Evolutionary conservation across 2,888 invertebrate genomes (phyloP), one percentile per base, ranked within the genome.

Genomic region (Corbicula japonica): DNA sequence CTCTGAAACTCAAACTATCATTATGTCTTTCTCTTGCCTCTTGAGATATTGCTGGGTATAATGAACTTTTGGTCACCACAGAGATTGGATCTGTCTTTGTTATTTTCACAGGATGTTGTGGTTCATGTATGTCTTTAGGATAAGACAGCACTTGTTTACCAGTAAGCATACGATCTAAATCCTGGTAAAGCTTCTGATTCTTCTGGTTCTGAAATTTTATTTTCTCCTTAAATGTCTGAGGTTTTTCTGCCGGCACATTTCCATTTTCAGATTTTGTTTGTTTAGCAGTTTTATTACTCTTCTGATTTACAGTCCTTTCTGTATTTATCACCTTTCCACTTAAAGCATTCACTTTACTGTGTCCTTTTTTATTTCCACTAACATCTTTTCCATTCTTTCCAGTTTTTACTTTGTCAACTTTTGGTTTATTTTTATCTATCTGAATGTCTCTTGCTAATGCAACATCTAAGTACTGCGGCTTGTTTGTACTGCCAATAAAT

Each of bases 401-500:
- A 56, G 56, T 80, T 41, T 62, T 73, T 58, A 62, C 72, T 46
- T 48, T 44, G 28, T 28, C 69, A 70, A 26, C 50, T 41, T 32
- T 63, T 46, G 38, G 50, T n/a, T 12, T 26, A 32, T 65, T 56
- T 35, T 73, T 62, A 44, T 54, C 41, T 34, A 52, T 58, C 28
- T 52, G 41, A 48, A 48, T 66, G 15, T 46, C 62, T 35, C 54
- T 61, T 32, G 74, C 74, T 56, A 82, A 46, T 5, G 76, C 82
- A 46, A 82, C 82, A 38, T 82, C 82, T 44, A 82, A 46, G 52
- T 82, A 82, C 30, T 79, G 79, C 4, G 74, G 77, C 54, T 63
- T 66, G 15, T 32, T 60, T 66, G 65, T 76, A 76, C 38, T 52
- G 32, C 48, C 61, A 8, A 34, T 56, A 23, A 69, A 23, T 46